These are phyloP conservation scores for Allobates femoralis DNA, from an alignment of 2,797 vertebrate genomes.

Conservation along the genomic window DNA sequence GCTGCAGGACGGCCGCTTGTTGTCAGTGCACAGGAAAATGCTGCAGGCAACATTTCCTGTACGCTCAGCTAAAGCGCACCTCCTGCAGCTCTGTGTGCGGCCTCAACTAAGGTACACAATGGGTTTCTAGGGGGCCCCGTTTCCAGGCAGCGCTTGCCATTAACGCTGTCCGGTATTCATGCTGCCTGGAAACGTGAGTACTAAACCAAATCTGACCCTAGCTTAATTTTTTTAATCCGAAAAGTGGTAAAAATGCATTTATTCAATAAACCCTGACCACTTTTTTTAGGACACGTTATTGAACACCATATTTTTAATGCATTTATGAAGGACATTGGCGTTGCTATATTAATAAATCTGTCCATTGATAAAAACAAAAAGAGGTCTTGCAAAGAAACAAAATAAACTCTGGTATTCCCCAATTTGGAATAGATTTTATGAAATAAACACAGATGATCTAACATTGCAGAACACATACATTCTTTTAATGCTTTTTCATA, in stretches of 20 bases:
- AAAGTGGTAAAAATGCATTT: neutral
- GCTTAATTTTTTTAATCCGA: no score
- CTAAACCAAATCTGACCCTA: no score
- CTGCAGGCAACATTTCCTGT: no score
- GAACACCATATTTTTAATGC: neutral
- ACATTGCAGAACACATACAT: neutral
- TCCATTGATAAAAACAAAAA: neutral
- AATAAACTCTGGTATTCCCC: neutral
- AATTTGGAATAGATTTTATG: neutral
- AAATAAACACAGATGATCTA: neutral
- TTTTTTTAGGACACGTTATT: neutral
- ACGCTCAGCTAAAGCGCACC: no score
- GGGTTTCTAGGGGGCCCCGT: no score
- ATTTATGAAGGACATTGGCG: neutral
- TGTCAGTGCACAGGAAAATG: no score
- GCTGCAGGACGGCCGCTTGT: no score
- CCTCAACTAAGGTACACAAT: no score
- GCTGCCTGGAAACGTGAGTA: no score
- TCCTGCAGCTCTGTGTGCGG: no score
- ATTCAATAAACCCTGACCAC: neutral
- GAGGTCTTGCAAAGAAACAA: neutral
- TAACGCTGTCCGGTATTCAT: no score
- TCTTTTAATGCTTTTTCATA: conserved; percentile 10
- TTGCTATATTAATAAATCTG: neutral
- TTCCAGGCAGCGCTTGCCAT: no score